phyloP scores from a whole-genome alignment of 1,140 invertebrate species.

The Listronotus bonariensis region DNA sequence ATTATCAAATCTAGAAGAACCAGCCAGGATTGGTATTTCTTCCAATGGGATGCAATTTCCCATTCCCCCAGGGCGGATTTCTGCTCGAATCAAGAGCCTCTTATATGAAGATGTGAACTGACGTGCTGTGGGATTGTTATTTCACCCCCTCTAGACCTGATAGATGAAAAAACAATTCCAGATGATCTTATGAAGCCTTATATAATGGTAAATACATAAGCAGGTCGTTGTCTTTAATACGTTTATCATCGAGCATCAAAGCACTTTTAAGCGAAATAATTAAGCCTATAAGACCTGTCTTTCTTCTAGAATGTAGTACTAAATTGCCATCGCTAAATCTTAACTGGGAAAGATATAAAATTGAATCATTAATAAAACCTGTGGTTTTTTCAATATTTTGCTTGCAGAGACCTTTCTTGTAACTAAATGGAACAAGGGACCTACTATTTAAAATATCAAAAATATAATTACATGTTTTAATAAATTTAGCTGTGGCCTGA shows the following conservation, averaged over 20 bases:
- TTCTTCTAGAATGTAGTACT: constrained; percentile 5
- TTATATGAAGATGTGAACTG: not conserved
- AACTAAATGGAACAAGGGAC: not conserved
- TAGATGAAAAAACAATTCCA: not conserved
- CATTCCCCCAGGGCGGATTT: constrained; percentile 2
- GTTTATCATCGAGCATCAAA: not conserved
- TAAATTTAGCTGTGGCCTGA: not conserved
- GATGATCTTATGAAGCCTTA: not conserved
- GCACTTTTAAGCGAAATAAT: constrained; percentile 10
- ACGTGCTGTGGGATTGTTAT: not conserved
- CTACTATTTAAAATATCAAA: constrained; percentile 18
- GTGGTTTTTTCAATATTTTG: constrained; percentile 1
- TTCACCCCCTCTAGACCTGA: not conserved
- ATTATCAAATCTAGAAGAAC: not conserved
- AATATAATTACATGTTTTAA: constrained; percentile 11
- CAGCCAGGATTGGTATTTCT: not conserved
- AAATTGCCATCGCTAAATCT: constrained; percentile 6
- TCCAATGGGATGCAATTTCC: constrained; percentile 4
- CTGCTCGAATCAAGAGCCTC: constrained; percentile 1
- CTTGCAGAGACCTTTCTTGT: not conserved
- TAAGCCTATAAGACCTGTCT: not conserved
- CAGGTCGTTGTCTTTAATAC: not conserved
- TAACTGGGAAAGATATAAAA: constrained; percentile 7
- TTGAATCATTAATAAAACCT: constrained; percentile 10
- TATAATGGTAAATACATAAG: constrained; percentile 1